Evolutionary conservation across 2,888 invertebrate genomes (phyloP).

Genomic region (Tetranychus truncatus): DNA sequence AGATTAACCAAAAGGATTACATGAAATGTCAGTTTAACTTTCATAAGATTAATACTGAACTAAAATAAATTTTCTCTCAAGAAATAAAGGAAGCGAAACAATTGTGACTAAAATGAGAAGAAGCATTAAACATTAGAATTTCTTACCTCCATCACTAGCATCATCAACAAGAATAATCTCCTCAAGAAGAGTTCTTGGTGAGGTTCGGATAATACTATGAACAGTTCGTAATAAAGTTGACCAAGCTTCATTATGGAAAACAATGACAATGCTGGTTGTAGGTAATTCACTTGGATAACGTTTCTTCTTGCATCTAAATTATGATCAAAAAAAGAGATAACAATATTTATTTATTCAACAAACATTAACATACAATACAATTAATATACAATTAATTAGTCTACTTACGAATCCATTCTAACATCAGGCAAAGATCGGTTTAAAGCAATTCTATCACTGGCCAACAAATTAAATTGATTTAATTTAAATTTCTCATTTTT

Average conservation of each 20-base stretch:
- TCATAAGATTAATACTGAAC: too few relatives aligned
- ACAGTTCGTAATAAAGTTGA: conserved; percentile 83
- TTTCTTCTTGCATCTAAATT: conserved; percentile 55
- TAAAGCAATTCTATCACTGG: conserved; percentile 89
- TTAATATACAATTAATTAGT: background rate
- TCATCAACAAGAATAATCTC: conserved; percentile 96
- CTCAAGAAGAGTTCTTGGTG: conserved; percentile 63
- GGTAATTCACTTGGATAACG: conserved; percentile 59
- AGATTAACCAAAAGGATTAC: too few relatives aligned
- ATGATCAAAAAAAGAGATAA: conserved; percentile 18
- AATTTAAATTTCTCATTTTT: conserved; percentile 91
- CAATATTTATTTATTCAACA: conserved; percentile 7
- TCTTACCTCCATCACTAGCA: conserved; percentile 57
- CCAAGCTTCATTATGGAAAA: conserved; percentile 99
- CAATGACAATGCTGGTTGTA: conserved; percentile 86
- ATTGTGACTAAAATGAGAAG: too few relatives aligned
- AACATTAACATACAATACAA: too few relatives aligned
- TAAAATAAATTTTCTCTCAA: too few relatives aligned
- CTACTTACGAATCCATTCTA: conserved; percentile 64
- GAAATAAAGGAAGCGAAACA: too few relatives aligned
- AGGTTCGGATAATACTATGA: conserved; percentile 88
- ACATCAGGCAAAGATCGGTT: conserved; percentile 89
- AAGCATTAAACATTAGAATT: background rate
- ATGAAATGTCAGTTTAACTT: too few relatives aligned
- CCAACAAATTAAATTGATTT: conserved; percentile 94